These are phyloP conservation scores for Pseudomyrmex sp. DNA, from an alignment of 1,140 invertebrate genomes.

Conservation along the genomic window DNA sequence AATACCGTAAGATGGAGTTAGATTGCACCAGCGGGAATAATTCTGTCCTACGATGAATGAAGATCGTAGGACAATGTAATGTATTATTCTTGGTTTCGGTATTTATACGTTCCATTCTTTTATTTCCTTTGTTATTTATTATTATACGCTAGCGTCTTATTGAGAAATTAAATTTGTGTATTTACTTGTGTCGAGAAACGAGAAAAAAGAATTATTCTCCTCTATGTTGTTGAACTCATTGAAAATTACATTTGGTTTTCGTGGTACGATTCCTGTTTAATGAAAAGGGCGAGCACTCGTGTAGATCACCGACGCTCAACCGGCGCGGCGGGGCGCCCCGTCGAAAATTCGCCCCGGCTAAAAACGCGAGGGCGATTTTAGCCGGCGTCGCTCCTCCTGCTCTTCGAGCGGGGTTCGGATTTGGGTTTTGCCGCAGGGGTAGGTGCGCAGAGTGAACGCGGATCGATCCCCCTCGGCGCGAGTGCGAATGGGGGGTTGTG, in stretches of 20 bases:
- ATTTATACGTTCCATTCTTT: slow-evolving; percentile 8
- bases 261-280: slow-evolving; percentile 18
- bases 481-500: slow-evolving; percentile 67
- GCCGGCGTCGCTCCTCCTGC: slow-evolving; percentile 58
- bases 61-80: slow-evolving; percentile 40
- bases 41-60: slow-evolving; percentile 22
- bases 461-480: slow-evolving; percentile 80
- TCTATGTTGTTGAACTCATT: neutral
- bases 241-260: neutral
- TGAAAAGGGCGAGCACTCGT: slow-evolving; percentile 16
- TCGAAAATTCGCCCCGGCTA: slow-evolving; percentile 52
- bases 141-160: neutral
- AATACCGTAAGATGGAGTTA: slow-evolving; percentile 45
- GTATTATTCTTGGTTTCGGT: slow-evolving; percentile 21
- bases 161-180: neutral
- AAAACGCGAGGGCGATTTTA: slow-evolving; percentile 49
- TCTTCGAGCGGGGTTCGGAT: slow-evolving; percentile 67
- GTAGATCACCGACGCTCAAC: slow-evolving; percentile 18
- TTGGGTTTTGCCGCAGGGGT: slow-evolving; percentile 65
- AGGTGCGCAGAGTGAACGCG: slow-evolving; percentile 67
- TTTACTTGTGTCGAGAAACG: neutral
- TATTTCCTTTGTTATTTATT: neutral
- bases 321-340: neutral
- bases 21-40: slow-evolving; percentile 44
- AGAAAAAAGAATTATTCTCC: neutral